Evolutionary conservation across 2,113 vertebrate species (phyloP).

Genomic region (Periophthalmus modestus): DNA sequence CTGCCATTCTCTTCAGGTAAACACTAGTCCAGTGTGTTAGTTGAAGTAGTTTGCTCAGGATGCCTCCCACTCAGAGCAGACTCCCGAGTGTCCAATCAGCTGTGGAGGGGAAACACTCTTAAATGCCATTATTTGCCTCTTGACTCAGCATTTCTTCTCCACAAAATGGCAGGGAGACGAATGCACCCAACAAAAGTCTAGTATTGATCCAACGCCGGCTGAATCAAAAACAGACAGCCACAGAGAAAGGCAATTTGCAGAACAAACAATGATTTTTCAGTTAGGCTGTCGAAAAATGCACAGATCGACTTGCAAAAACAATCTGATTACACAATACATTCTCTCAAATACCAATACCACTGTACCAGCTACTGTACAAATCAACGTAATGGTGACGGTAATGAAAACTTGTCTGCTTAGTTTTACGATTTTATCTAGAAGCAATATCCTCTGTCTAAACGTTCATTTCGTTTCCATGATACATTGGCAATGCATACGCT

Average conservation of each 20-base stretch:
- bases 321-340: neutral
- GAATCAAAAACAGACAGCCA: constrained; percentile 39
- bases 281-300: constrained; percentile 37
- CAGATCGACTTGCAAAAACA: constrained; percentile 5
- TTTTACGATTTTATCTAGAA: neutral
- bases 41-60: constrained; percentile 8
- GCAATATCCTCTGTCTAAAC: neutral
- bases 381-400: neutral
- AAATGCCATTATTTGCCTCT: constrained; percentile 45
- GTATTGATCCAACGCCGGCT: constrained; percentile 52
- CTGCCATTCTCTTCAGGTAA: constrained; percentile 7
- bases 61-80: constrained; percentile 12
- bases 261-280: constrained; percentile 51
- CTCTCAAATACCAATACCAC: neutral
- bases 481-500: neutral
- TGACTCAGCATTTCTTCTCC: constrained; percentile 55
- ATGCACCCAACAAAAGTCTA: constrained; percentile 43
- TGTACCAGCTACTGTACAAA: neutral
- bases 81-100: constrained; percentile 36
- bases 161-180: constrained; percentile 44
- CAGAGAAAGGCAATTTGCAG: constrained; percentile 49
- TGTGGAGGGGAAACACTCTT: constrained; percentile 32
- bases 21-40: constrained; percentile 11
- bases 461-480: neutral
- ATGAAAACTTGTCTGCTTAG: constrained; percentile 2